Evolutionary conservation across 2,113 vertebrate species (phyloP), one percentile per base, ranked within the genome.

Genomic region (Gallinago jamesoni): DNA sequence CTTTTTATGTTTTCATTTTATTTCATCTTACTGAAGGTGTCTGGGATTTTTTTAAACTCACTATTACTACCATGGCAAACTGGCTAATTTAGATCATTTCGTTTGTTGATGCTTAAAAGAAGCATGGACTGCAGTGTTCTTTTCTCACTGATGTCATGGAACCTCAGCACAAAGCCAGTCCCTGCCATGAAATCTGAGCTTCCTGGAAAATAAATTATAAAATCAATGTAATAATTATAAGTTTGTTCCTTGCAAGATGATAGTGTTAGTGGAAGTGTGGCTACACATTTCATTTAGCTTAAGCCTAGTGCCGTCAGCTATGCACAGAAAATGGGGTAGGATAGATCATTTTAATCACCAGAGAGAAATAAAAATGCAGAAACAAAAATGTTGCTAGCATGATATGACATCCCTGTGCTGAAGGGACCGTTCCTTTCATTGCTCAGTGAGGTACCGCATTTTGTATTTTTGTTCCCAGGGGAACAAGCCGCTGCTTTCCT

Each of bases 181-280:
- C 67, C 82, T 86, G 63, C 72, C 77, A 75, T 50, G 70, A 93
- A 93, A 83, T 70, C 62, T 83, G 67, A 90, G 77, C 76, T 93
- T 88, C 73, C 93, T 69, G 67, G 72, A 93, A 95, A 96, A 88
- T 83, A 96, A 94, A 96, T 97, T 47, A 53, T 82, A 92, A 96
- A 96, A 92, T 89, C 79, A 92, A 79, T 79, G 45, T 47, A 75
- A 93, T 95, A 90, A 95, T 94, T 82, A 18, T 33, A 94, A 87
- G 63, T 81, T 93, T 90, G n/a, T 60, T 93, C 85, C 43, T 90
- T 93, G 63, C 33, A 78, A 85, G 87, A 62, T 50, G 39, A 69
- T 73, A 76, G 41, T 39, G 57, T 39, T 74, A 37, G 62, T 93
- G 82, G 33, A 93, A 91, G 43, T 68, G 76, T 91, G 80, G 72